Conservation (phyloP, 2,888 invertebrate species). For the Pyrrhia umbra region DNA sequence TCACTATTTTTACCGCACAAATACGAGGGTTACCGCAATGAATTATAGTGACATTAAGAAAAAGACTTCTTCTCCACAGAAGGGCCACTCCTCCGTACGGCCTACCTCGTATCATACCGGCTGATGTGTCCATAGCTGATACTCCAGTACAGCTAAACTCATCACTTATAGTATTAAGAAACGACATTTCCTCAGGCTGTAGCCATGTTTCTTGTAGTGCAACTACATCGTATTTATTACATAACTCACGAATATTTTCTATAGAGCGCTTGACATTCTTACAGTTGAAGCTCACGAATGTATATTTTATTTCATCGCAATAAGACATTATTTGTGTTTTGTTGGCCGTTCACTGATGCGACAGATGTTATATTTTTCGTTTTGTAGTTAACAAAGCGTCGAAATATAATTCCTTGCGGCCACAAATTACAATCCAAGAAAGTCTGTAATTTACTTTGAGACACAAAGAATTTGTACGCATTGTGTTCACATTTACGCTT, state of each 20-base stretch:
- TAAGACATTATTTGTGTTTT: too few relatives aligned
- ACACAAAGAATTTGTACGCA: too few relatives aligned
- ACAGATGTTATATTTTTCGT: too few relatives aligned
- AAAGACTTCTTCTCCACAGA: slow-evolving; percentile 55
- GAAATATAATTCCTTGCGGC: too few relatives aligned
- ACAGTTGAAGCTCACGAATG: slow-evolving; percentile 57
- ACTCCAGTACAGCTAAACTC: slow-evolving; percentile 53
- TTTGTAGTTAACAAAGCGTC: too few relatives aligned
- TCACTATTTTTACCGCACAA: slow-evolving; percentile 25
- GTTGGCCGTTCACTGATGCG: too few relatives aligned
- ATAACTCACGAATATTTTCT: slow-evolving; percentile 45
- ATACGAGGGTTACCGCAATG: slow-evolving; percentile 45
- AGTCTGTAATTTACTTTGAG: too few relatives aligned
- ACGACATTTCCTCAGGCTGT: slow-evolving; percentile 56
- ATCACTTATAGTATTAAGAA: slow-evolving; percentile 45
- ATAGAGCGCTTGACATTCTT: slow-evolving; percentile 51
- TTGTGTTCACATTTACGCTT: too few relatives aligned
- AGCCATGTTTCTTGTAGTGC: too few relatives aligned
- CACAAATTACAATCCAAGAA: too few relatives aligned
- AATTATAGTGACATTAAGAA: slow-evolving; percentile 49
- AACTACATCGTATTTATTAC: slow-evolving; percentile 37
- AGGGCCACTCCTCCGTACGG: slow-evolving; percentile 52
- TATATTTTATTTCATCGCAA: too few relatives aligned
- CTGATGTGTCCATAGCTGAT: slow-evolving; percentile 59
- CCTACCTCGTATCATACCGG: slow-evolving; percentile 49